Evolutionary conservation across 1,140 invertebrate species (phyloP), one percentile per base, ranked within the genome.

Genomic region (Archegozetes longisetosus): DNA sequence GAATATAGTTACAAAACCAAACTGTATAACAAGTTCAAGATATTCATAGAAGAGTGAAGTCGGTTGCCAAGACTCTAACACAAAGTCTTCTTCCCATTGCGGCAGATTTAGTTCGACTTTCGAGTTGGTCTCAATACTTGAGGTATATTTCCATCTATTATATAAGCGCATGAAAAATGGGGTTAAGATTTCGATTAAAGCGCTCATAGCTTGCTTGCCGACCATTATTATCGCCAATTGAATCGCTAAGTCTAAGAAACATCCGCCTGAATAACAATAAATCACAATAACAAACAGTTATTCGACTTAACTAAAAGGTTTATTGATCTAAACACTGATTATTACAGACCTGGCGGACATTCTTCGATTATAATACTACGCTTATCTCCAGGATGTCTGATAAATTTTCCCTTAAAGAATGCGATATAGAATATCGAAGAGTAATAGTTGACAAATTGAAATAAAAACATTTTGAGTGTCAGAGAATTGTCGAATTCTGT

Each of bases 381-480:
- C 6, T 6, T 17, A 17, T 14, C 46, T 25, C 20, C 49, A 40
- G 4, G 25, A 27, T 46, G 52, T 40, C 2, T n/a, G 6, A 4
- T 2, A 27, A 52, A 51, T 53, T 32, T 46, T 51, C 92, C 93
- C 72, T 97, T 97, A 66, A 96, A 85, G 75, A 98, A 98, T 0
- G 92, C 94, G 66, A 98, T 93, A 69, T 98, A 98, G 76, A 98
- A 94, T 70, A 98, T 93, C 1, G 91, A 94, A 22, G 92, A 88
- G 73, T 98, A 98, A 72, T 95, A 97, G 73, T 98, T 98, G 32
- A 98, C 88, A 75, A 98, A 98, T 75, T 98, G 91, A 40, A 98
- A 80, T 6, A 98, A 72, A 72, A 97, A 98, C 66, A 98, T 94
- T 77, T 98, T 98, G 13, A 98, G 75, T 0, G 91, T 97, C n/a